Evolutionary conservation across 2,797 vertebrate genomes (phyloP).

Genomic region (Nyctalus aviator): DNA sequence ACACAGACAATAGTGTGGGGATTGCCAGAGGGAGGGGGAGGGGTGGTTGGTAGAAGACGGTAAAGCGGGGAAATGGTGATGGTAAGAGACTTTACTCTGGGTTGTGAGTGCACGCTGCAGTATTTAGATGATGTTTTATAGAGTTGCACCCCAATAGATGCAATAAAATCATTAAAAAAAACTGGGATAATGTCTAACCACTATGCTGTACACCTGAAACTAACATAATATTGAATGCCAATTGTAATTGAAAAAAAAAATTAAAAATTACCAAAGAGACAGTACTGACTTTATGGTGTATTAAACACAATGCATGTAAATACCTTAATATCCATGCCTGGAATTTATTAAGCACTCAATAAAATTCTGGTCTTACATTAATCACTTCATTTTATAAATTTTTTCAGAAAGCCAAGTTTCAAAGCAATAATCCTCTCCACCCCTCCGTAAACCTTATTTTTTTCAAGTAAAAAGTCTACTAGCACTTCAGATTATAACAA

Average conservation of each 20-base stretch:
- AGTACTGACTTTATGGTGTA: background rate
- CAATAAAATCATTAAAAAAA: background rate
- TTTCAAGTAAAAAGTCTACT: background rate
- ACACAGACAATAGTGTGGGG: background rate
- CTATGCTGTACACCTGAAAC: background rate
- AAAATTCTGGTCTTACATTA: background rate
- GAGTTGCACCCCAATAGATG: background rate
- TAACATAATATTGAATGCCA: background rate
- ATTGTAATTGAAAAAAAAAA: background rate
- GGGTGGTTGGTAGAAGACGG: background rate
- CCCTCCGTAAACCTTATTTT: background rate
- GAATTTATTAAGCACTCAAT: background rate
- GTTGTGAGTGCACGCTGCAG: background rate
- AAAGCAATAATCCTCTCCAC: background rate
- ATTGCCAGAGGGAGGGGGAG: background rate
- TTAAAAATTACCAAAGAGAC: background rate
- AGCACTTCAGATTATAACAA: background rate
- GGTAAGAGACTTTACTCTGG: background rate
- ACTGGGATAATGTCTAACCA: background rate
- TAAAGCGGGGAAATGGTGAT: background rate
- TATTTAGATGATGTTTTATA: background rate
- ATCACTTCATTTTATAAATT: background rate
- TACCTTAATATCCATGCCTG: background rate
- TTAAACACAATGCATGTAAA: background rate
- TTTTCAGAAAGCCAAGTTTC: constrained; percentile 26